A percentile compares a stretch with the other conserved stretches of the same genome.
Conservation (phyloP, 2,113 vertebrate species). For the Heterotis niloticus region DNA sequence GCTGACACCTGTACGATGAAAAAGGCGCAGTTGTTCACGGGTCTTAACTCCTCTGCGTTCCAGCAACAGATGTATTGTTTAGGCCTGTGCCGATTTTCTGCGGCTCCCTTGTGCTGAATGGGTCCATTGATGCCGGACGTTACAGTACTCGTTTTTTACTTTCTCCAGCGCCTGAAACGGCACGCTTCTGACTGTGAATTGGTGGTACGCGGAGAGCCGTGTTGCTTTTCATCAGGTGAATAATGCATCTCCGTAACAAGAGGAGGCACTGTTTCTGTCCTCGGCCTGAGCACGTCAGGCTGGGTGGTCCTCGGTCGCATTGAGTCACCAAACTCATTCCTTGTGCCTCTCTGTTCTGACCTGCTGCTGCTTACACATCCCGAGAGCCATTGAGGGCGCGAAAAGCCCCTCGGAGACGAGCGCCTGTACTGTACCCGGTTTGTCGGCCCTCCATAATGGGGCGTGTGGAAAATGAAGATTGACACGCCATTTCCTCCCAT, state of each 20-base stretch:
- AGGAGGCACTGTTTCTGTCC: conserved; percentile 1
- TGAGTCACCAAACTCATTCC: conserved; percentile 20
- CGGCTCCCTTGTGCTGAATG: no score
- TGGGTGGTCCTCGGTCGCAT: conserved; percentile 19
- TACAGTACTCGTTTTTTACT: no score
- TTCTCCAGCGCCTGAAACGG: neutral
- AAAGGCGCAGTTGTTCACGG: no score
- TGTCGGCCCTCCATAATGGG: conserved; percentile 19
- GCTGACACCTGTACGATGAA: no score
- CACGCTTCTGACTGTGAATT: neutral
- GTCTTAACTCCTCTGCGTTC: no score
- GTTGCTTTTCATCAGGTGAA: conserved; percentile 15
- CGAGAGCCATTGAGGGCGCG: conserved; percentile 15
- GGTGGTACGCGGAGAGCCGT: neutral
- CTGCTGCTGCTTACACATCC: conserved; percentile 18
- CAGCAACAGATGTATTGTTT: no score
- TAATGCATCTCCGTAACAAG: neutral
- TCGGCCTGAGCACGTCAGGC: neutral
- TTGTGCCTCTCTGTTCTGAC: conserved; percentile 6
- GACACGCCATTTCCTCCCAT: conserved; percentile 22
- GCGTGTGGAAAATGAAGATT: conserved; percentile 29
- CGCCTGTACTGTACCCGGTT: conserved; percentile 17
- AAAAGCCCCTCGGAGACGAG: conserved; percentile 11
- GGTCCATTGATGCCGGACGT: no score
- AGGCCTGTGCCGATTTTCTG: no score